Conservation (phyloP, 1,140 invertebrate species). For the Mesaphorura yosii region DNA sequence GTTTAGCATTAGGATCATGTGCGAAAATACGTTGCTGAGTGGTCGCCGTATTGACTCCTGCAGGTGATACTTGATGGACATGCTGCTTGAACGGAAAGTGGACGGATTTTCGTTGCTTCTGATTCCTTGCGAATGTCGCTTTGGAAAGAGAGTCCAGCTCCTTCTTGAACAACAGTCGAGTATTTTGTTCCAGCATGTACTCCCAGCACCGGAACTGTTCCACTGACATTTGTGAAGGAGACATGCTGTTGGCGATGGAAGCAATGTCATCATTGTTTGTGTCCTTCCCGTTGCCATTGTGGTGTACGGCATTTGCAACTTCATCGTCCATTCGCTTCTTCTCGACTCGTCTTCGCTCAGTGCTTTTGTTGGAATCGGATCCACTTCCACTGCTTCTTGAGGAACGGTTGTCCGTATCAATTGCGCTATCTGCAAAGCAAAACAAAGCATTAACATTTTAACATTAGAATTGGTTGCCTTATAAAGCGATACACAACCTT, state of each 20-base stretch:
- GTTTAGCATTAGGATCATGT: no score
- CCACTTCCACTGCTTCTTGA: constrained; percentile 20
- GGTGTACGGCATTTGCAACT: no score
- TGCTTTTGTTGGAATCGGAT: no score
- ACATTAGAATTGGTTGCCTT: neutral
- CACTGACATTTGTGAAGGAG: constrained; percentile 51
- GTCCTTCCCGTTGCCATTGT: constrained; percentile 7
- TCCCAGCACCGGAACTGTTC: constrained; percentile 87
- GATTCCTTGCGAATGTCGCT: constrained; percentile 28
- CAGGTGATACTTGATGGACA: neutral
- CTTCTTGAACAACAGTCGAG: constrained; percentile 73
- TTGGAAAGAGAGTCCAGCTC: constrained; percentile 64
- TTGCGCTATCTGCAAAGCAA: constrained; percentile 30
- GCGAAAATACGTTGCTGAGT: neutral
- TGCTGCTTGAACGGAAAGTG: constrained; percentile 27
- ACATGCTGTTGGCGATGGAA: constrained; percentile 41
- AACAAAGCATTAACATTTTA: neutral
- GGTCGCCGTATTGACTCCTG: neutral
- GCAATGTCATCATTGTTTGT: constrained; percentile 41
- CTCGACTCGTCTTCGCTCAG: constrained; percentile 3
- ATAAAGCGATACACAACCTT: no score
- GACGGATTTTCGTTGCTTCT: constrained; percentile 29
- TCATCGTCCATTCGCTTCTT: no score
- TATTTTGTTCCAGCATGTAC: constrained; percentile 83
- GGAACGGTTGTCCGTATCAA: constrained; percentile 29